Evolutionary conservation across 2,797 vertebrate species (phyloP).

Genomic region (Staurois parvus): DNA sequence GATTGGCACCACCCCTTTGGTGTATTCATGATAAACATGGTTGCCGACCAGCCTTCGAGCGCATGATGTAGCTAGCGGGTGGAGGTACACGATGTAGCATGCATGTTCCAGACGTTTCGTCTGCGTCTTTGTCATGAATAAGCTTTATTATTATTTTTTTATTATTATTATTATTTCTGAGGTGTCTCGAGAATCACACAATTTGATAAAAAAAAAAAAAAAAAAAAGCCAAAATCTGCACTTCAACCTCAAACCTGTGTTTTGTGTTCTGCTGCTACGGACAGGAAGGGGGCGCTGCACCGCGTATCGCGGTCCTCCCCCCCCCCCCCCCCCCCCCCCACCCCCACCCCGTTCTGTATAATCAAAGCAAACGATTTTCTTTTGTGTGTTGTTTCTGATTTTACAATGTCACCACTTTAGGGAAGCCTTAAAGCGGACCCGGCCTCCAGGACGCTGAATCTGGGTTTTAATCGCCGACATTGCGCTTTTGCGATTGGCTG

Average conservation of each 20-base stretch:
- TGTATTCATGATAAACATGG: neutral
- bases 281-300: too few species aligned
- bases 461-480: neutral
- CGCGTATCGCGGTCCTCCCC: too few species aligned
- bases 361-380: too few species aligned
- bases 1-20: neutral
- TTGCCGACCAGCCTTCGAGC: neutral
- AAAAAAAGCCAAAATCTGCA: constrained; percentile 9
- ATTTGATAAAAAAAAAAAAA: neutral
- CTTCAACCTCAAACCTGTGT: neutral
- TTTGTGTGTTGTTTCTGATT: too few species aligned
- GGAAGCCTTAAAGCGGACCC: neutral
- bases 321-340: too few species aligned
- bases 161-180: too few species aligned
- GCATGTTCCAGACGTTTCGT: neutral
- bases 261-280: neutral
- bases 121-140: neutral
- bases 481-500: neutral
- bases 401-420: neutral
- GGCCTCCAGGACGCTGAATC: neutral
- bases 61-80: neutral
- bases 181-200: neutral
- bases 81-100: constrained; percentile 5
- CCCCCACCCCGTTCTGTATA: too few species aligned
- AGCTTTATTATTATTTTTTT: neutral